phyloP scores from a whole-genome alignment of 2,888 invertebrate genomes.

The Plebejus argus region DNA sequence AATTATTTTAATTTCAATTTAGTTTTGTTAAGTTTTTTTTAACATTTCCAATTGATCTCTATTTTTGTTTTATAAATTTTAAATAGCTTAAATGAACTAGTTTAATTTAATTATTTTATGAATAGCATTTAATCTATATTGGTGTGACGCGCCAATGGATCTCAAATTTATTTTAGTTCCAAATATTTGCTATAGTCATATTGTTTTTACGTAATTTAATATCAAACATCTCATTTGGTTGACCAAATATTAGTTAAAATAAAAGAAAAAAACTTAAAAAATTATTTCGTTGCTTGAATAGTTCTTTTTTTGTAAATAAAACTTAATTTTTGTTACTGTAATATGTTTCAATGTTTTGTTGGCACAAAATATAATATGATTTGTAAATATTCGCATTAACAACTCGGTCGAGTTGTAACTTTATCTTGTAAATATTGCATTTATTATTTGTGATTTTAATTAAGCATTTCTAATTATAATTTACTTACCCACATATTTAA shows the following conservation, averaged over 20 bases:
- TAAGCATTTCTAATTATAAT: slow-evolving; percentile 54
- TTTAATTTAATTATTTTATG: slow-evolving; percentile 67
- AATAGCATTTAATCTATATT: slow-evolving; percentile 53
- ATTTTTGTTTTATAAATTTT: slow-evolving; percentile 68
- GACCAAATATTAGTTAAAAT: slow-evolving; percentile 76
- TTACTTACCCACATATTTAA: slow-evolving; percentile 55
- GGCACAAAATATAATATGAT: slow-evolving; percentile 26
- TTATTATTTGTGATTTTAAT: slow-evolving; percentile 71
- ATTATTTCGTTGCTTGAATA: slow-evolving; percentile 43
- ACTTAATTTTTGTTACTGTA: slow-evolving; percentile 54
- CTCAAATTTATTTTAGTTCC: slow-evolving; percentile 75
- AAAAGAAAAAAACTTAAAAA: slow-evolving; percentile 33
- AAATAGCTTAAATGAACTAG: slow-evolving; percentile 62
- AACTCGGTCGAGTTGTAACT: slow-evolving; percentile 28
- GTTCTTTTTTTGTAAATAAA: slow-evolving; percentile 38
- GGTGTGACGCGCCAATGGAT: slow-evolving; percentile 59
- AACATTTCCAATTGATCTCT: slow-evolving; percentile 76
- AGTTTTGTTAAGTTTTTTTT: slow-evolving; percentile 74
- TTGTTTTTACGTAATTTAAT: slow-evolving; percentile 48
- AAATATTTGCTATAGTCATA: slow-evolving; percentile 75
- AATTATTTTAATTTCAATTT: slow-evolving; percentile 45
- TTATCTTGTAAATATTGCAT: slow-evolving; percentile 74
- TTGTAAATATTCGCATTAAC: slow-evolving; percentile 20
- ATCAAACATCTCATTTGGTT: slow-evolving; percentile 54
- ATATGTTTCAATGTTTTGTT: slow-evolving; percentile 59